These are phyloP conservation scores for Temnothorax curvispinosus DNA, from an alignment of 1,140 invertebrate genomes.

Conservation along the genomic window DNA sequence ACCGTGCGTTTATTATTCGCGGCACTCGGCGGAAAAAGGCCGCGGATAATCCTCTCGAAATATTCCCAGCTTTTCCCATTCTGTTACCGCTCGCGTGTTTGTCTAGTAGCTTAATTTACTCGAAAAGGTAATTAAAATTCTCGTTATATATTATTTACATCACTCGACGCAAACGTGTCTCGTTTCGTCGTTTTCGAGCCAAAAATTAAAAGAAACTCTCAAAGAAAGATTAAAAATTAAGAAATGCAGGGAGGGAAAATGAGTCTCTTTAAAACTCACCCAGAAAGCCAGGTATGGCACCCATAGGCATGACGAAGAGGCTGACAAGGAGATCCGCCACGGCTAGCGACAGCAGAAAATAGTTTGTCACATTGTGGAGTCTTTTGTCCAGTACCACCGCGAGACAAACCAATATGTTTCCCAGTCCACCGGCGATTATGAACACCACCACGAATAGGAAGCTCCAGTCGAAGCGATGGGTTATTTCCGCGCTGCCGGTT, in stretches of 20 bases:
- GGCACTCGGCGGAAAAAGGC: not conserved
- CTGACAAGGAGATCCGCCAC: constrained; percentile 97
- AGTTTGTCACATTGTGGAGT: constrained; percentile 97
- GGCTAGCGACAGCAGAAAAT: constrained; percentile 96
- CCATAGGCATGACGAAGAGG: constrained; percentile 96
- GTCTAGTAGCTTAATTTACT: not conserved
- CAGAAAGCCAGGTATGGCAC: constrained; percentile 93
- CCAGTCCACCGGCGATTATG: constrained; percentile 94
- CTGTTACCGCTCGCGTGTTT: not conserved
- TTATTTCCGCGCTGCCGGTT: constrained; percentile 21
- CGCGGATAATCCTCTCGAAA: not conserved
- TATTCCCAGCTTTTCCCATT: not conserved
- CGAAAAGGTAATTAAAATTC: not conserved
- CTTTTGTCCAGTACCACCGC: constrained; percentile 94
- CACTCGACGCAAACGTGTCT: not conserved
- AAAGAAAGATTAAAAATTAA: not conserved
- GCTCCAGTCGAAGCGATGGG: constrained; percentile 88
- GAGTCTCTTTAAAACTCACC: constrained; percentile 87
- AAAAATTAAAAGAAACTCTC: not conserved
- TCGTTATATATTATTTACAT: not conserved
- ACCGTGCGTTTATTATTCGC: constrained; percentile 2
- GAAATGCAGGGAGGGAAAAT: not conserved
- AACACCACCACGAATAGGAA: constrained; percentile 93
- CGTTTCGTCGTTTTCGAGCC: not conserved
- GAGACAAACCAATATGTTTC: constrained; percentile 96